Percentiles rank a stretch among this genome's conserved stretches.
Evolutionary conservation across 2,113 vertebrate genomes (phyloP).

Genomic region (Myanophis thanlyinensis): DNA sequence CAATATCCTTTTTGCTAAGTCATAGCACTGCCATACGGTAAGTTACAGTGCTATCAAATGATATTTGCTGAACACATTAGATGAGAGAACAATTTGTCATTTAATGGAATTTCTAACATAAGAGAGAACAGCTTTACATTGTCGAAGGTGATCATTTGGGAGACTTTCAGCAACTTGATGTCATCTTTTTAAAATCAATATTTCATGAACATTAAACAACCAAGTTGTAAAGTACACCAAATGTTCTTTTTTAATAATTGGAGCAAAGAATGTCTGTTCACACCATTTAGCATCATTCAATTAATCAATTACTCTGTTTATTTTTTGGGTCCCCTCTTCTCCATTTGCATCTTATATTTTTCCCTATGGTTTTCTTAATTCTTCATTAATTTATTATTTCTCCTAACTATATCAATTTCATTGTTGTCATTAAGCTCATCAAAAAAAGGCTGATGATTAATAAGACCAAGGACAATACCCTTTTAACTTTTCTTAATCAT

Average conservation of each 20-base stretch:
- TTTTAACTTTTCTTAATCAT: slow-evolving; percentile 2
- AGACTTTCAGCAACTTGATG: slow-evolving; percentile 7
- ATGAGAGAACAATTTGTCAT: slow-evolving; percentile 1
- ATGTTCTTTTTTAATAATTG: not conserved
- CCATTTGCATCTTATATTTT: slow-evolving; percentile 9
- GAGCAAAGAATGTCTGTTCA: slow-evolving; percentile 17
- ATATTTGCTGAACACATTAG: slow-evolving; percentile 18
- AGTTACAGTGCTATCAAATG: not conserved
- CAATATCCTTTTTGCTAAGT: not conserved
- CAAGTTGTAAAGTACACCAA: not conserved
- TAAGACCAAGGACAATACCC: not conserved
- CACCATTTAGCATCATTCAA: slow-evolving; percentile 17
- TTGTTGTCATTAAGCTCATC: slow-evolving; percentile 4
- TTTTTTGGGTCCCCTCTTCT: not conserved
- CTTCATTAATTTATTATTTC: slow-evolving; percentile 28
- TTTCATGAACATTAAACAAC: not conserved
- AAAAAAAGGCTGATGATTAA: not conserved
- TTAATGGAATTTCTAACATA: slow-evolving; percentile 23
- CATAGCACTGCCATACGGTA: not conserved
- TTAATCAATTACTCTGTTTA: slow-evolving; percentile 17
- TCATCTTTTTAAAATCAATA: slow-evolving; percentile 27
- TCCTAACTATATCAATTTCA: slow-evolving; percentile 9
- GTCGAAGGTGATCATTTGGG: slow-evolving; percentile 19
- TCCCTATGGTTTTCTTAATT: slow-evolving; percentile 2
- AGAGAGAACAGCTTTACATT: slow-evolving; percentile 7